Conservation (phyloP, 1,140 invertebrate species). For the Ips typographus region DNA sequence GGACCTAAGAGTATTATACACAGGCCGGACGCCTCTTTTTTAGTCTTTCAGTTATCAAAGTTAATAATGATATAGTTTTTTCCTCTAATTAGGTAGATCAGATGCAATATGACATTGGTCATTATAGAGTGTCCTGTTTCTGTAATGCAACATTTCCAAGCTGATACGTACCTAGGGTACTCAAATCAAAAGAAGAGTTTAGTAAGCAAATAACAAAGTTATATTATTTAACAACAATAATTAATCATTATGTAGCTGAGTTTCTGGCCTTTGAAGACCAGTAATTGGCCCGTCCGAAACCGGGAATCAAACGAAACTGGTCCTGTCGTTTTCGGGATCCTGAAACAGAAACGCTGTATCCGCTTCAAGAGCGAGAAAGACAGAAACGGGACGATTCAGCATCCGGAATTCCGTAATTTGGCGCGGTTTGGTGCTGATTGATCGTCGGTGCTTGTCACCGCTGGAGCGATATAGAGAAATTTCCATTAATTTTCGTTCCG, state of each 20-base stretch:
- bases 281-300: not conserved
- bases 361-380: conserved; percentile 5
- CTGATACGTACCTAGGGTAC: no score
- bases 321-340: conserved; percentile 26
- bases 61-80: no score
- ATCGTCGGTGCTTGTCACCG: conserved; percentile 50
- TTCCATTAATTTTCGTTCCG: conserved; percentile 48
- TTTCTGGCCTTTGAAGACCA: not conserved
- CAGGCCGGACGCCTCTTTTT: no score
- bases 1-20: conserved; percentile 2
- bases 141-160: no score
- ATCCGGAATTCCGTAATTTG: conserved; percentile 48
- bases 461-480: conserved; percentile 50
- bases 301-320: conserved; percentile 25
- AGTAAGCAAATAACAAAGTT: no score
- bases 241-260: no score
- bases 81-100: no score
- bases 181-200: no score
- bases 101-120: no score
- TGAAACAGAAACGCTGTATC: conserved; percentile 24
- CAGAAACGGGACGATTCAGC: conserved; percentile 36
- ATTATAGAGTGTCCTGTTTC: no score
- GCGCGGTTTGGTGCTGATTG: conserved; percentile 49
- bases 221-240: no score
- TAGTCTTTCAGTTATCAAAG: no score